Base-by-base conservation (phyloP, 2,113 vertebrate genomes). In the Cryptomyrus ogoouensis region DNA sequence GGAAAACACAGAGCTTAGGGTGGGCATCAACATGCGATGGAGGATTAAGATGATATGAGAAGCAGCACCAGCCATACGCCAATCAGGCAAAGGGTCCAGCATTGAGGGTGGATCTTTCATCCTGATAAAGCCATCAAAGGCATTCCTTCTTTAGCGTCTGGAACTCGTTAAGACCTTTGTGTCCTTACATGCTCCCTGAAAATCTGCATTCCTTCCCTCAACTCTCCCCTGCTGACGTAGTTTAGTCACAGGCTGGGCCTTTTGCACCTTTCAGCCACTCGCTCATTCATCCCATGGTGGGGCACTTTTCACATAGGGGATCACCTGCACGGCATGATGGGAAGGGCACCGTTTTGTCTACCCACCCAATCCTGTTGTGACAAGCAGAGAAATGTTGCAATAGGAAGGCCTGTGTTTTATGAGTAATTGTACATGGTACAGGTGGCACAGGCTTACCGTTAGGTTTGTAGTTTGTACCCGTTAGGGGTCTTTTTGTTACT, bases 201-300 rank as follows among this genome's bases (percentile, higher is more conserved):
- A 83, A 56, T 87, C 74, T 74, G 58, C 49, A 56, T 90, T 90
- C 50, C 83, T 84, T 58, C 84, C 35, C 35, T 77, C 62, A 74
- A 27, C 39, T 52, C 46, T 21, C 27, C 27, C 49, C 44, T 47
- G 44, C 10, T 44, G 10, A 10, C 5, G 0, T 56, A 85, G 44
- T 58, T 49, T 49, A 87, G 70, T 77, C 84, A 87, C 62, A 27
- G 19, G 44, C 13, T 47, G 89, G 89, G 89, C 91, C 52, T 5
- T 27, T 31, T 70, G 12, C 10, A 31, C 62, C n/a, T 13, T 70
- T 70, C 62, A 70, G 62, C 62, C 62, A 31, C n/a, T 31, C 62
- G 3, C 62, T 70, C 27, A 70, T 70, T 70, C 62, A 13, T 12
- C 0, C n/a, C 62, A 70, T 31, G n/a, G 9, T 70, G 62, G n/a